A percentile compares a stretch with the other conserved stretches of the same genome.
These are phyloP conservation scores for Pangasius sanitwongsei DNA, from an alignment of 2,797 vertebrate species.

Conservation along the genomic window DNA sequence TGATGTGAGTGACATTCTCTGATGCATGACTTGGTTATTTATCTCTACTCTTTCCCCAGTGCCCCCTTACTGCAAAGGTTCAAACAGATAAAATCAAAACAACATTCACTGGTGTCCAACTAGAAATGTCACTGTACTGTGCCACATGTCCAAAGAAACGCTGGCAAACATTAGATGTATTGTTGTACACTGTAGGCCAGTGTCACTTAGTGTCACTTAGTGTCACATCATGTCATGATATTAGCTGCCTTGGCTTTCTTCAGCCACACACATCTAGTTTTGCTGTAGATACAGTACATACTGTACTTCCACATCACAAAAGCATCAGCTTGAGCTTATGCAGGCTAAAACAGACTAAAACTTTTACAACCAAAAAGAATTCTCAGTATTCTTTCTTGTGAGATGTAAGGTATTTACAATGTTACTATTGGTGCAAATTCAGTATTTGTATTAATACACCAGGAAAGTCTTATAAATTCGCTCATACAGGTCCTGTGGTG, in stretches of 20 bases:
- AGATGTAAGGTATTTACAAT: background rate
- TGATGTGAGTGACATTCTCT: constrained; percentile 19
- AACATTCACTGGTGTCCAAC: constrained; percentile 53
- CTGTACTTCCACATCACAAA: background rate
- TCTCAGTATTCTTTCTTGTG: background rate
- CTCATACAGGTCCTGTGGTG: background rate
- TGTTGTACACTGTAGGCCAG: constrained; percentile 11
- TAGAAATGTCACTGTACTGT: constrained; percentile 60
- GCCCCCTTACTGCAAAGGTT: background rate
- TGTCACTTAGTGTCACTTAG: constrained; percentile 1
- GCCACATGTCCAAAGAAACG: background rate
- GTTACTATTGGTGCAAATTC: background rate
- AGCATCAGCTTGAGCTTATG: background rate
- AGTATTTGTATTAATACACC: background rate
- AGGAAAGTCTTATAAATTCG: background rate
- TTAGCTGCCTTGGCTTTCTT: background rate
- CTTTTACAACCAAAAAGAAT: background rate
- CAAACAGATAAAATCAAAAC: constrained; percentile 61
- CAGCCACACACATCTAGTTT: background rate
- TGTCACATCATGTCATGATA: constrained; percentile 7
- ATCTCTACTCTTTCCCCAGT: constrained; percentile 39
- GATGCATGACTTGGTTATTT: constrained; percentile 49
- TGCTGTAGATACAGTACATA: constrained; percentile 9
- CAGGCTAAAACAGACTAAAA: background rate
- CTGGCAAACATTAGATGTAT: background rate